These are phyloP conservation scores for Micropoecilia bifurca DNA, from an alignment of 2,797 vertebrate species.

Conservation along the genomic window DNA sequence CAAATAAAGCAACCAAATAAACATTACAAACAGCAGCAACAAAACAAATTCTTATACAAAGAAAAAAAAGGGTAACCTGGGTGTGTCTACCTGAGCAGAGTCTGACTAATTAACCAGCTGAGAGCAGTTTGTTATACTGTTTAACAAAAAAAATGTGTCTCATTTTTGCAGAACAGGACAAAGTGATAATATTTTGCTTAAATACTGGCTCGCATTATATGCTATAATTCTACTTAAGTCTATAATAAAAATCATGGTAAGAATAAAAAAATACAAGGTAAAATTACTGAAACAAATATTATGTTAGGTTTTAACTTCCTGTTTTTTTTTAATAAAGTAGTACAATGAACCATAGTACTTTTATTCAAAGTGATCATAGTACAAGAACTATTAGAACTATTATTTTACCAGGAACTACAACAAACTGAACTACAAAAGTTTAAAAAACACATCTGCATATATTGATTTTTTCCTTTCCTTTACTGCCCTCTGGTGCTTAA, in stretches of 20 bases:
- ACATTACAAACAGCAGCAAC: conserved; percentile 6
- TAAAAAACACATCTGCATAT: background rate
- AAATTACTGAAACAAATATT: background rate
- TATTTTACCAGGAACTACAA: background rate
- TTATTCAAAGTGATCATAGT: background rate
- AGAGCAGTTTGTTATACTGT: background rate
- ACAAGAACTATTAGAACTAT: background rate
- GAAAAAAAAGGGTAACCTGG: background rate
- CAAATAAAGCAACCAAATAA: background rate
- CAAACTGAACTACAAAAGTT: background rate
- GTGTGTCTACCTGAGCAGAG: background rate
- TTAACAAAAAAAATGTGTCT: too few species aligned
- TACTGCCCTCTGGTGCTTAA: conserved; percentile 62
- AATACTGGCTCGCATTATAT: background rate
- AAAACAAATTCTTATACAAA: background rate
- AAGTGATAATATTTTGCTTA: background rate
- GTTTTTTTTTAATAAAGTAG: background rate
- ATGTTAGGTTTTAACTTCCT: background rate
- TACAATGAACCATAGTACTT: background rate
- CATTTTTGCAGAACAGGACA: background rate
- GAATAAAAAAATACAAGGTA: background rate
- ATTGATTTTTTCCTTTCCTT: conserved; percentile 3
- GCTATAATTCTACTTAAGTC: background rate
- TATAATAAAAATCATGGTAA: background rate
- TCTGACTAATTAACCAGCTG: background rate